Conservation (phyloP, 2,113 vertebrate genomes). For the Neotoma lepida region DNA sequence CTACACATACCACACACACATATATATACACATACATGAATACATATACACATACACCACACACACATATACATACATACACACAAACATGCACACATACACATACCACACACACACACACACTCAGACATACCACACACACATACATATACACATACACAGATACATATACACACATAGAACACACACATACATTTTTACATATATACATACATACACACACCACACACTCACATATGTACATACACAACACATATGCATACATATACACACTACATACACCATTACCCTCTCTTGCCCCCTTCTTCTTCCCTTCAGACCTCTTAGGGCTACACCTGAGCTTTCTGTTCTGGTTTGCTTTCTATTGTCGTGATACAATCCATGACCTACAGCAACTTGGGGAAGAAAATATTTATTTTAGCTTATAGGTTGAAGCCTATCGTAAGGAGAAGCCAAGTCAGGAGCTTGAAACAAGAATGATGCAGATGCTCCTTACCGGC, state of each 20-base stretch:
- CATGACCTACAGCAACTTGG: not conserved
- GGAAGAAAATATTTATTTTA: not conserved
- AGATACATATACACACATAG: fast-evolving
- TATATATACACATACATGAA: too few species aligned
- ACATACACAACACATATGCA: not conserved
- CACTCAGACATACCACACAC: not conserved
- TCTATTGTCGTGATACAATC: not conserved
- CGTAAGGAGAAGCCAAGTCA: not conserved
- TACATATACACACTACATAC: not conserved
- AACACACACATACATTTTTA: not conserved
- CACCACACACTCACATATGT: not conserved
- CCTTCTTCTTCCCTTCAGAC: not conserved
- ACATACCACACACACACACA: fast-evolving
- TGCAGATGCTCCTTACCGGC: not conserved
- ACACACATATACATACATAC: not conserved
- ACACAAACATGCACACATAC: not conserved
- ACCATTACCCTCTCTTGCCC: not conserved
- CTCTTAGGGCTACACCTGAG: not conserved
- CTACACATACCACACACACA: not conserved
- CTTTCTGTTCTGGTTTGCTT: not conserved
- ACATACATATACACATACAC: not conserved
- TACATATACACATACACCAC: not conserved
- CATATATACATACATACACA: not conserved
- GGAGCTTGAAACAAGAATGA: not conserved
- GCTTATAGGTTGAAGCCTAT: not conserved